Percentiles rank a stretch among this genome's conserved stretches.
These are phyloP conservation scores for Triplophysa dalaica DNA, from an alignment of 2,113 vertebrate species.

Conservation along the genomic window DNA sequence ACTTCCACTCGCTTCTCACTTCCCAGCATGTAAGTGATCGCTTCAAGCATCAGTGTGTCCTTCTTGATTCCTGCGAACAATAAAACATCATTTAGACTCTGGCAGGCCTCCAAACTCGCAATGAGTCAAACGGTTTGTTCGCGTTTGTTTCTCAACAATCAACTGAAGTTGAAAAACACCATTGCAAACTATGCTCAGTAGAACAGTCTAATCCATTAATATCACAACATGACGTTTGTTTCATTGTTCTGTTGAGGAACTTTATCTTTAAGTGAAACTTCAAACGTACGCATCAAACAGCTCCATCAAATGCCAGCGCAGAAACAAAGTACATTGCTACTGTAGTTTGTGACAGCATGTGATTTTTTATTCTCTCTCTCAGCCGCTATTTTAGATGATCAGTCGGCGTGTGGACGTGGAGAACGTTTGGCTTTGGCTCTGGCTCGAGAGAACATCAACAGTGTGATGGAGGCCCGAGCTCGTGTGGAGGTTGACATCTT, in stretches of 20 bases:
- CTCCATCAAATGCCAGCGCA: background rate
- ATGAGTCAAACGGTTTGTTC: background rate
- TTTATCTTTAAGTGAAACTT: constrained; percentile 1
- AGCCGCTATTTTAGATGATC: constrained; percentile 81
- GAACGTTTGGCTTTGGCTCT: constrained; percentile 84
- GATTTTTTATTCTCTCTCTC: background rate
- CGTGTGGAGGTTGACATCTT: constrained; percentile 88
- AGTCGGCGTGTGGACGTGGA: constrained; percentile 81
- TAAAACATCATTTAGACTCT: constrained; percentile 29
- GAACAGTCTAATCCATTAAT: background rate
- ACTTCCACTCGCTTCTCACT: background rate
- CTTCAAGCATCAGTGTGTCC: constrained; percentile 13
- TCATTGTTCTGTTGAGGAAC: background rate
- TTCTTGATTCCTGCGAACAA: constrained; percentile 18
- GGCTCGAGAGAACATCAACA: constrained; percentile 87
- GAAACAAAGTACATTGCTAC: constrained; percentile 1
- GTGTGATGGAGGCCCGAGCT: constrained; percentile 78
- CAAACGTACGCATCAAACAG: background rate
- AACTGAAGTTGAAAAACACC: background rate
- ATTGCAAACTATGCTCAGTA: background rate
- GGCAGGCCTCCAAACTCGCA: constrained; percentile 16
- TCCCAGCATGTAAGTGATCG: constrained; percentile 15
- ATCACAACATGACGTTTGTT: constrained; percentile 11
- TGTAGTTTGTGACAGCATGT: constrained; percentile 3
- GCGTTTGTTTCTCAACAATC: background rate